These are phyloP conservation scores for Rugalucina vietnamica DNA, from an alignment of 2,888 invertebrate genomes.

Conservation along the genomic window DNA sequence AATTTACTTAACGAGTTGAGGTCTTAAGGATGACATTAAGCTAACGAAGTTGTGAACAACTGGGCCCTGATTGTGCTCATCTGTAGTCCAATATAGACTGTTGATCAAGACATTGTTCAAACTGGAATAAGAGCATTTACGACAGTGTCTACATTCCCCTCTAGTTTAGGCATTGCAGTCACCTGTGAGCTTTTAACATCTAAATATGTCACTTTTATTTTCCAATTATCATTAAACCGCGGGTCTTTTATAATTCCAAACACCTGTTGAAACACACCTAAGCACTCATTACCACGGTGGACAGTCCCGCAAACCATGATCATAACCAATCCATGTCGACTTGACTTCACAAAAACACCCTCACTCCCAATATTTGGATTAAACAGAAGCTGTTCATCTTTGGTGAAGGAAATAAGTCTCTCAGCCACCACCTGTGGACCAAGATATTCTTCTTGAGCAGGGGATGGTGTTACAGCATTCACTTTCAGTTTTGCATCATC, in stretches of 20 bases:
- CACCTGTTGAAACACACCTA: constrained; percentile 88
- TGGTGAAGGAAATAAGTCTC: constrained; percentile 68
- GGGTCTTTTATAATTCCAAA: constrained; percentile 89
- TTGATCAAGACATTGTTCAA: background rate
- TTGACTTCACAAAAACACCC: constrained; percentile 87
- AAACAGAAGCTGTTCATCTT: constrained; percentile 83
- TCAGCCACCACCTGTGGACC: constrained; percentile 68
- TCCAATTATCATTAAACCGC: constrained; percentile 88
- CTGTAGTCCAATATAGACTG: too few species aligned
- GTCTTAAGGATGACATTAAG: too few species aligned
- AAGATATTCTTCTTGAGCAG: constrained; percentile 52
- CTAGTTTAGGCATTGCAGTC: constrained; percentile 61
- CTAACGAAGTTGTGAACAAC: too few species aligned
- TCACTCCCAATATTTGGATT: constrained; percentile 87
- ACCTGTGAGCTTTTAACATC: constrained; percentile 60
- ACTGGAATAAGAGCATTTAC: constrained; percentile 9
- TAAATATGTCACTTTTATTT: constrained; percentile 86
- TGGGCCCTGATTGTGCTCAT: too few species aligned
- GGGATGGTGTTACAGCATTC: constrained; percentile 44
- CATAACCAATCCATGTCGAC: constrained; percentile 87
- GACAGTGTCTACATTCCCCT: constrained; percentile 48
- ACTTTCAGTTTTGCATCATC: constrained; percentile 71
- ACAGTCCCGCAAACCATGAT: constrained; percentile 88
- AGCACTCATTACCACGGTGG: constrained; percentile 85
- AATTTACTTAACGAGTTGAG: too few species aligned